Base-by-base conservation (phyloP, 2,797 vertebrate genomes). In the Hybognathus amarus region DNA sequence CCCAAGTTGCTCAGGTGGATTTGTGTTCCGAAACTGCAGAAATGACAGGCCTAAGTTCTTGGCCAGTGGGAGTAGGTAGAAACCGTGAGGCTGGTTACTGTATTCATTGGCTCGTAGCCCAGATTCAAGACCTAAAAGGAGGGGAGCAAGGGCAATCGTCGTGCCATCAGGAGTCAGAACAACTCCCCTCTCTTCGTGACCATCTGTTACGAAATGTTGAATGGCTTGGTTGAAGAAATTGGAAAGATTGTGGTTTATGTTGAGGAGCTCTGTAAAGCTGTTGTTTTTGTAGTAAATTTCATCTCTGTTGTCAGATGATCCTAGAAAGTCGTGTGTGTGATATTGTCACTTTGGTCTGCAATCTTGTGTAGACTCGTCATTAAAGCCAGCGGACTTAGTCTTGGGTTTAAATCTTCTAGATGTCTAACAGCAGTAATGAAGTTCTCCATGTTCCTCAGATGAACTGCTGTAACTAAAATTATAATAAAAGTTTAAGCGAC, bases 151-250 rank as follows among this genome's bases (percentile, higher is more conserved):
- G 1, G 96, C 94, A 7, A 97, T 92, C 0, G 95, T 96, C 9
- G 95, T 97, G 73, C 97, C 97, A 1, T 98, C 97, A 0, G 92
- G 94, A 0, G 93, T 89, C 22, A 98, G 89, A 45, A 97, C 92
- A 15, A 95, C 95, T 0, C 97, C 95, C 0, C 85, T 88, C 59
- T 96, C 96, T 59, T 96, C 96, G 47, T 88, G 90, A 0, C 73
- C 42, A 1, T 88, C 86, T 0, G 74, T 89, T 3, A 94, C 90
- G 0, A 89, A 84, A 5, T 94, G 94, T 30, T 77, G 87, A 45
- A 93, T 82, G 42, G 95, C 91, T 27, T 88, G 89, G 13, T 89
- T 83, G 24, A 93, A 87, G 80, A 96, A 95, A 75, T 77, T 83
- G 68, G 77, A 92, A n/a, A 93, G 92, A 1, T 93, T 87, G 0